Evolutionary conservation across 2,888 invertebrate species (phyloP), one percentile per base, ranked within the genome.

Genomic region (Leptogaster cylindrica): DNA sequence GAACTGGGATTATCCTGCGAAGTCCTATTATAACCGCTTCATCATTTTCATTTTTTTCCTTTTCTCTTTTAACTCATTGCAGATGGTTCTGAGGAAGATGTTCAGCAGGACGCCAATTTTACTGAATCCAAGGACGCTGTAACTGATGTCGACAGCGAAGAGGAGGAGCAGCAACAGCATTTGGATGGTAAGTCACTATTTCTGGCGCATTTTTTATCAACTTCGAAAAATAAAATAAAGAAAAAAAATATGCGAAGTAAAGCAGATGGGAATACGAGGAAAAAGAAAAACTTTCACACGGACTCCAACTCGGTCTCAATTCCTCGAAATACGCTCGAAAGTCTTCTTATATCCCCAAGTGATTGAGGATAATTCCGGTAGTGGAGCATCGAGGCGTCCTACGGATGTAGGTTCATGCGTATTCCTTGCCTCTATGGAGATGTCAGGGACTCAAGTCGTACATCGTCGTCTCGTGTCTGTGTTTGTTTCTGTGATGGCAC

Each of bases 111-210:
- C 64, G 36, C 23, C 4, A 73, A 75, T 66, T 73, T 76, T 36
- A 66, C 76, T 39, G 77, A 78, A 71, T 75, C 78, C 69, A 78
- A 78, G 61, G 77, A 78, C 70, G 75, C 77, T 61, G 75, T 18
- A n/a, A 25, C 27, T n/a, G 65, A 75, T 28, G 74, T 75, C 3
- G 76, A 75, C 36, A 73, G 73, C 55, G 28, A 20, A 1, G 61
- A 66, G 14, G 70, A 71, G 25, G 68, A 68, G 7, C 36, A 58
- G 41, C 58, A 33, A 5, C 39, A 44, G 44, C 51, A 36, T 41
- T 20, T 41, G 28, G 55, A 64, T 31, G 70, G 70, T 65, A 70
- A 71, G 46, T 64, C n/a, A 51, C 36, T 23, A 27, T 20, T 23
- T 25, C 39, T 25, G 12, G 31, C 16, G 31, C 18, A 52, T 33